Conservation (phyloP, 2,888 invertebrate genomes). For the Cheilosia scutellata region DNA sequence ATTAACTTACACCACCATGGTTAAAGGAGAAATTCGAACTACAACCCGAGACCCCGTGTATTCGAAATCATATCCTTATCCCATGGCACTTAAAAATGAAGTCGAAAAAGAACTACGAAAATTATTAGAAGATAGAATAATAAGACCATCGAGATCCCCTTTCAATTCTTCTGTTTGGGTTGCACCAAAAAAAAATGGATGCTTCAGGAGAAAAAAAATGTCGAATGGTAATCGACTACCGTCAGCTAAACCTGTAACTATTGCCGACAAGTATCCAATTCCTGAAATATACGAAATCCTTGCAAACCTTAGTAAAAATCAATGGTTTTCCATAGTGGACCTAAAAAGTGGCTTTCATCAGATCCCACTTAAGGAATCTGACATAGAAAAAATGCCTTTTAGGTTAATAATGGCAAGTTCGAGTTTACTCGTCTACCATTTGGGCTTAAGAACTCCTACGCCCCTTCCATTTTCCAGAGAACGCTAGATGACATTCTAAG, state of each 20-base stretch:
- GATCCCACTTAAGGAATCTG: not conserved
- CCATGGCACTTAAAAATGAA: not conserved
- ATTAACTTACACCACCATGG: not conserved
- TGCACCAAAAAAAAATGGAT: not conserved
- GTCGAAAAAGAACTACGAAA: not conserved
- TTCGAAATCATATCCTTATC: not conserved
- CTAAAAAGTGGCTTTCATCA: too few relatives aligned
- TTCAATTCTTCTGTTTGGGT: not conserved
- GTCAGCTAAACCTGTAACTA: conserved; percentile 26
- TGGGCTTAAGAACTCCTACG: conserved; percentile 46
- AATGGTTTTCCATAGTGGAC: too few relatives aligned
- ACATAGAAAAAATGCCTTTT: conserved; percentile 30
- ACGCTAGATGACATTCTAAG: conserved; percentile 55
- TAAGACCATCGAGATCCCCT: not conserved
- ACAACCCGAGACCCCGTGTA: not conserved
- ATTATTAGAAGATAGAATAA: not conserved
- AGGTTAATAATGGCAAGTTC: conserved; percentile 48
- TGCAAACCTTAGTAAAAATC: conserved; percentile 30
- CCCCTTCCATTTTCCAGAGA: conserved; percentile 45
- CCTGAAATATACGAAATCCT: conserved; percentile 31
- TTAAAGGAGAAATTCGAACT: not conserved
- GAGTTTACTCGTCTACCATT: conserved; percentile 52
- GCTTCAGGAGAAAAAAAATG: not conserved
- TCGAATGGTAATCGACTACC: conserved; percentile 28
- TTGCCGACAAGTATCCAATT: conserved; percentile 7